Conservation (phyloP, 2,888 invertebrate genomes). For the Diarsia brunnea region DNA sequence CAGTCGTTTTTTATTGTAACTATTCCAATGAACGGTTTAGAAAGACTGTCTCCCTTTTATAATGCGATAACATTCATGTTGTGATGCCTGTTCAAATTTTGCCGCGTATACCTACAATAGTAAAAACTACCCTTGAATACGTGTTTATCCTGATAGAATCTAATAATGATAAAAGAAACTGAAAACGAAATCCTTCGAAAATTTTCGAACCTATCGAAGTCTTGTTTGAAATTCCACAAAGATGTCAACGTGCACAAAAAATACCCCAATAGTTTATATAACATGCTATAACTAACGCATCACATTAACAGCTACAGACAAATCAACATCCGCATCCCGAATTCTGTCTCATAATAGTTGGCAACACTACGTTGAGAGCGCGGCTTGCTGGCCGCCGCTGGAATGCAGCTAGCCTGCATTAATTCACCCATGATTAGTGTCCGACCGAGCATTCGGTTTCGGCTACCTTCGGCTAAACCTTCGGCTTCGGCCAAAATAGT, state of each 20-base stretch:
- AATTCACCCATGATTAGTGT: constrained; percentile 69
- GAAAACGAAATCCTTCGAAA: not conserved
- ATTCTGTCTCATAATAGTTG: constrained; percentile 51
- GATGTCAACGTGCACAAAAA: constrained; percentile 6
- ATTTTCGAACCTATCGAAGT: not conserved
- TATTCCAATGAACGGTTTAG: not conserved
- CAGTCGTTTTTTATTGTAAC: no score
- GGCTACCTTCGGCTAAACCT: not conserved
- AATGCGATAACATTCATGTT: no score
- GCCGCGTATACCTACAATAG: not conserved
- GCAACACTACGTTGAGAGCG: constrained; percentile 51
- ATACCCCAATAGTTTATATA: constrained; percentile 14
- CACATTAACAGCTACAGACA: constrained; percentile 13
- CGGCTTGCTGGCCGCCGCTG: constrained; percentile 70
- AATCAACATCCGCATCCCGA: constrained; percentile 49
- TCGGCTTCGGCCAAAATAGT: not conserved
- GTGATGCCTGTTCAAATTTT: not conserved
- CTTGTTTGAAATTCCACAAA: not conserved
- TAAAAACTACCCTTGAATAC: not conserved
- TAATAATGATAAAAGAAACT: not conserved
- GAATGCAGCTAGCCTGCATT: constrained; percentile 79
- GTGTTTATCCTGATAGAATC: not conserved
- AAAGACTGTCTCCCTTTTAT: not conserved
- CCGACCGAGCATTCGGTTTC: not conserved
- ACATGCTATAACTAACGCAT: not conserved